A percentile compares a stretch with the other conserved stretches of the same genome.
Evolutionary conservation across 2,113 vertebrate genomes (phyloP).

Genomic region (Dascyllus trimaculatus): DNA sequence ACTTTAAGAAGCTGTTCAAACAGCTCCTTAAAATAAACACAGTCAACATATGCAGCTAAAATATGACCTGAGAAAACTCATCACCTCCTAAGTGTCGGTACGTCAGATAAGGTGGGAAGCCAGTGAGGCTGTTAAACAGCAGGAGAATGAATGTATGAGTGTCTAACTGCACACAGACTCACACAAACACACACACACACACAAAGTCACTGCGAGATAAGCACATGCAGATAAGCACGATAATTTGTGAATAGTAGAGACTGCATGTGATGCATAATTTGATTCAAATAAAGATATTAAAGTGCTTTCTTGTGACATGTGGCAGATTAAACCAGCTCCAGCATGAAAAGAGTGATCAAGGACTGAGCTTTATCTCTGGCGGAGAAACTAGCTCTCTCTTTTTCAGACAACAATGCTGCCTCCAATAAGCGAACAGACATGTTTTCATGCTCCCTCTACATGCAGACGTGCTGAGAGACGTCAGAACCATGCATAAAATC

Average conservation of each 20-base stretch:
- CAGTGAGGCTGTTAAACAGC: conserved; percentile 61
- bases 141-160: conserved; percentile 56
- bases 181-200: conserved; percentile 29
- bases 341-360: conserved; percentile 70
- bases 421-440: conserved; percentile 59
- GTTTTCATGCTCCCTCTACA: conserved; percentile 56
- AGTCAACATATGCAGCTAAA: conserved; percentile 73
- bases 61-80: conserved; percentile 77
- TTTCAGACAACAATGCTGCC: conserved; percentile 67
- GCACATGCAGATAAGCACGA: conserved; percentile 53
- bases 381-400: conserved; percentile 23
- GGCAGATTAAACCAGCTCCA: conserved; percentile 64
- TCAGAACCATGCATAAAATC: conserved; percentile 69
- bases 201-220: conserved; percentile 20
- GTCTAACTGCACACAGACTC: conserved; percentile 21
- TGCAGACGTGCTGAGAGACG: conserved; percentile 53
- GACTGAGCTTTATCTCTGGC: conserved; percentile 58
- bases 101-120: conserved; percentile 54
- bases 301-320: conserved; percentile 75
- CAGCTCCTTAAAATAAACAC: conserved; percentile 74
- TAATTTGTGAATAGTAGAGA: conserved; percentile 66
- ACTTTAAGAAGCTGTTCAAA: conserved; percentile 58
- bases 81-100: conserved; percentile 60
- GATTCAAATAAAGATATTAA: conserved; percentile 74
- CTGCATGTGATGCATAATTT: conserved; percentile 65